Percentiles rank a stretch among this genome's conserved stretches.
Conservation (phyloP, 2,888 invertebrate genomes). For the Lacanobia oleracea region DNA sequence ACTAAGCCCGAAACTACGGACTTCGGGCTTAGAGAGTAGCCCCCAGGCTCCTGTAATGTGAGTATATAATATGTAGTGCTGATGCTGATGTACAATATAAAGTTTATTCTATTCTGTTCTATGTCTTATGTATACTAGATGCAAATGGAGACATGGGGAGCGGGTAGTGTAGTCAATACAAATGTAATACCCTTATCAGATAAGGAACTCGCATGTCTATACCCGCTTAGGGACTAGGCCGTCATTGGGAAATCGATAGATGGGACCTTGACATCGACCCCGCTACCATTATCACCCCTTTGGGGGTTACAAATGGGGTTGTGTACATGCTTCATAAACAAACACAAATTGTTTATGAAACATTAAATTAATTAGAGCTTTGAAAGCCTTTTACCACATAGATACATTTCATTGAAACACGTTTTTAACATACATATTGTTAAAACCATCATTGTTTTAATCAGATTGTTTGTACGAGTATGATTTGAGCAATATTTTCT, state of each 20-base stretch:
- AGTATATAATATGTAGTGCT: too few relatives aligned
- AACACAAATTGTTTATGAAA: conserved; percentile 1
- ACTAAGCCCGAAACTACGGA: too few relatives aligned
- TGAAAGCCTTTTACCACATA: not conserved
- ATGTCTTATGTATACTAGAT: too few relatives aligned
- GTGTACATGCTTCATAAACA: too few relatives aligned
- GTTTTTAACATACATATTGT: not conserved
- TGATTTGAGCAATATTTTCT: not conserved
- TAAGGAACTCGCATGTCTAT: conserved; percentile 35
- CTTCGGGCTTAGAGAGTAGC: too few relatives aligned
- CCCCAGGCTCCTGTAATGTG: too few relatives aligned
- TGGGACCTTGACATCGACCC: conserved; percentile 39
- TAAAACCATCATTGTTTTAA: not conserved
- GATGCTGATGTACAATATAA: too few relatives aligned
- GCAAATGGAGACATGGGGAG: not conserved
- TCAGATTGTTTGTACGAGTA: not conserved
- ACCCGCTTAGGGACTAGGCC: conserved; percentile 29
- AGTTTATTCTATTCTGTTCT: too few relatives aligned
- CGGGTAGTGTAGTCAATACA: not conserved
- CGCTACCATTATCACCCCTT: conserved; percentile 11
- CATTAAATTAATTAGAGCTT: conserved; percentile 18
- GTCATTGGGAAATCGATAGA: conserved; percentile 36
- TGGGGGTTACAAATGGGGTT: conserved; percentile 23
- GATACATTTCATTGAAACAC: not conserved
- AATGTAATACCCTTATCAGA: conserved; percentile 24